Conservation (phyloP, 2,888 invertebrate species). For the Cosmopolites sordidus region DNA sequence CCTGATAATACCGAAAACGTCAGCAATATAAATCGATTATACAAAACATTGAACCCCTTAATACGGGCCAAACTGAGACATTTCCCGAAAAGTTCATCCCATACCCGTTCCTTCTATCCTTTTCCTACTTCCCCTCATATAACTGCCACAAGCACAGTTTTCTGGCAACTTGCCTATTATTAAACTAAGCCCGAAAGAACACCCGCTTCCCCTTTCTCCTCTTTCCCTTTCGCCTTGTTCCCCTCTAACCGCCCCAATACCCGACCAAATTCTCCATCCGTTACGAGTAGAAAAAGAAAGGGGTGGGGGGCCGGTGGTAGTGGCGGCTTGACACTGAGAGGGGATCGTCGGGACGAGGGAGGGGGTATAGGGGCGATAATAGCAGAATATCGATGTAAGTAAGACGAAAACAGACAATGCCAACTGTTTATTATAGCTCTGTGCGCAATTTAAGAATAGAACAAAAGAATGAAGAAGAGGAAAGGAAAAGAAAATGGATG, state of each 20-base stretch:
- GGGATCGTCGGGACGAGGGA: neutral
- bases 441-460: constrained; percentile 24
- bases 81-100: neutral
- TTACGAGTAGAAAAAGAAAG: neutral
- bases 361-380: constrained; percentile 14
- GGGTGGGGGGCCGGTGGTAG: neutral
- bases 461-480: constrained; percentile 16
- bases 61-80: neutral
- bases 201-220: neutral
- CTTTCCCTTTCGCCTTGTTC: too few species aligned
- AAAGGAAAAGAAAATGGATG: constrained; percentile 16
- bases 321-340: neutral
- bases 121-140: neutral
- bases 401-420: constrained; percentile 15
- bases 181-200: neutral
- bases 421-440: constrained; percentile 21
- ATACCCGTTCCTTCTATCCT: neutral
- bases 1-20: neutral
- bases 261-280: too few species aligned
- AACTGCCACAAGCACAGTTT: neutral
- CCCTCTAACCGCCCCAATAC: too few species aligned
- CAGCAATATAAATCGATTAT: neutral
- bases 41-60: constrained; percentile 1
- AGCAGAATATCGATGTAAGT: constrained; percentile 19
- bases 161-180: constrained; percentile 2